Evolutionary conservation across 2,797 vertebrate genomes (phyloP).

Genomic region (Lutjanus argentimaculatus): DNA sequence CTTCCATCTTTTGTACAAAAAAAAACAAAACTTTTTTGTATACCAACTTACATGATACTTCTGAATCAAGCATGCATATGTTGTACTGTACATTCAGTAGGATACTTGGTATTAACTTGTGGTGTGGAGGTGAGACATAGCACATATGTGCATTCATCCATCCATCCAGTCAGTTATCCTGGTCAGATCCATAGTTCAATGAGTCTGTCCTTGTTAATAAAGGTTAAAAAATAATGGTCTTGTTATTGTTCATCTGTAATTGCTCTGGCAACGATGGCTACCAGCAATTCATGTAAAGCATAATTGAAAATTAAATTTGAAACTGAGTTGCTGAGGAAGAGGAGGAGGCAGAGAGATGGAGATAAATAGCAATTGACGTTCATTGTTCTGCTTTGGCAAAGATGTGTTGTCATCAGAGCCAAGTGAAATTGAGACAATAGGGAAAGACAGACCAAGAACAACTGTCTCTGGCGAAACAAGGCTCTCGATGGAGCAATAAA

Average conservation of each 20-base stretch:
- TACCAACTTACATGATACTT: no score
- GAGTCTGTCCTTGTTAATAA: slow-evolving; percentile 26
- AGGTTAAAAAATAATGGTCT: slow-evolving; percentile 30
- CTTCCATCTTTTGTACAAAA: no score
- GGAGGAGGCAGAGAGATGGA: background rate
- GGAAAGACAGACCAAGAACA: background rate
- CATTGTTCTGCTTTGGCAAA: slow-evolving; percentile 26
- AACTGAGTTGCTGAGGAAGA: slow-evolving; percentile 26
- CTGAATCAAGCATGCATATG: no score
- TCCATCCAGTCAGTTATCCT: background rate
- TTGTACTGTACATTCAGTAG: background rate
- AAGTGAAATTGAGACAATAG: slow-evolving; percentile 26
- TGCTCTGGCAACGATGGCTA: slow-evolving; percentile 32
- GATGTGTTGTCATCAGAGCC: slow-evolving; percentile 15
- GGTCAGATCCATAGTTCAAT: slow-evolving; percentile 13
- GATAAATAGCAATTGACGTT: slow-evolving; percentile 2
- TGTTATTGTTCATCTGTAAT: slow-evolving; percentile 39
- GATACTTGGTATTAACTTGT: background rate
- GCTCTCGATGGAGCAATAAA: slow-evolving; percentile 7
- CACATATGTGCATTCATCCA: slow-evolving; percentile 4
- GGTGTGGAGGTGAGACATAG: background rate
- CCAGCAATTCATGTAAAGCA: slow-evolving; percentile 19
- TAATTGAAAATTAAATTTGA: slow-evolving; percentile 35
- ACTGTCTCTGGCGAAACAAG: background rate
- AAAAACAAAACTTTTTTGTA: no score